Evolutionary conservation across 2,888 invertebrate species (phyloP), one percentile per base, ranked within the genome.

Genomic region (Cerastis rubricosa): DNA sequence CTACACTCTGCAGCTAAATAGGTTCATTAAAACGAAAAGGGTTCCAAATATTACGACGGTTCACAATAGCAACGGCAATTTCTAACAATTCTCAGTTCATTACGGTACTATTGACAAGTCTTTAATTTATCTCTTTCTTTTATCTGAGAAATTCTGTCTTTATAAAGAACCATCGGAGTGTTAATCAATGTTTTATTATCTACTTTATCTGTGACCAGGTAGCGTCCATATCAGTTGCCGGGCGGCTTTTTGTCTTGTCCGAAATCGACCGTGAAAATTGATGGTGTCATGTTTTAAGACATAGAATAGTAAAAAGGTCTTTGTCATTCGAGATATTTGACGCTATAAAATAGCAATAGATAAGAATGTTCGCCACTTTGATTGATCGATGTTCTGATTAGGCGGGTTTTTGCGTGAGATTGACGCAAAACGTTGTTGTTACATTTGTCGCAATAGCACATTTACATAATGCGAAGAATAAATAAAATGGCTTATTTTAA

Each of bases 251-350:
- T 93, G 91, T 91, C 87, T 79, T 84, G 77, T 88, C 89, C 90
- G 88, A 91, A 94, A 94, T 94, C 93, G 91, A 79, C 92, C 93
- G 92, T 94, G 92, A 93, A 93, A 91, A 89, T 91, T 85, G 87
- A 89, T 88, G 90, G 90, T 88, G 89, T 87, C 88, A 86, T 88
- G 84, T 88, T 92, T 89, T 84, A 85, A 78, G 74, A 74, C 75
- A 75, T 63, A 71, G 78, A 78, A 63, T 61, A 29, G 78, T 70
- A 59, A 82, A 65, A 66, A 54, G 22, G 74, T 80, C 69, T 86
- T 75, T 81, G 76, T 76, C 54, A 43, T 70, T 81, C n/a, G 63
- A 51, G 71, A 75, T 65, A 64, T 81, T 83, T 78, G 74, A 81
- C 43, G 81, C 80, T 72, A 75, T 76, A 75, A 72, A 57, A 79